These are phyloP conservation scores for Siphamia tubifer DNA, from an alignment of 2,113 vertebrate genomes.

Conservation along the genomic window DNA sequence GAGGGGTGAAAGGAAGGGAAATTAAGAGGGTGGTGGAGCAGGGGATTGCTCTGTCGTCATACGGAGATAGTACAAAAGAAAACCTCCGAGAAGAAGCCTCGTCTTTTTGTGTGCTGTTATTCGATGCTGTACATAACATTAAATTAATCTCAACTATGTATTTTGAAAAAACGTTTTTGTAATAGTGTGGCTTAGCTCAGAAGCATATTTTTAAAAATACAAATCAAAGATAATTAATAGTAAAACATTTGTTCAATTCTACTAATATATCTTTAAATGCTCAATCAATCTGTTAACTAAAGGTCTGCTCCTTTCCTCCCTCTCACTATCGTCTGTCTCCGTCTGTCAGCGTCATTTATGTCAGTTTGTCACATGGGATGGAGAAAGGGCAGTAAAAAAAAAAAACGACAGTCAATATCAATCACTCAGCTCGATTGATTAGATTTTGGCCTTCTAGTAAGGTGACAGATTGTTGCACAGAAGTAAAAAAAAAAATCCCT, in stretches of 20 bases:
- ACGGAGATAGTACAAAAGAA: slow-evolving; percentile 42
- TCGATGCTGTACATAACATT: neutral
- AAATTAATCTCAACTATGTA: neutral
- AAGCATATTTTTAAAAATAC: no score
- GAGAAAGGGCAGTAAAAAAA: slow-evolving; percentile 34
- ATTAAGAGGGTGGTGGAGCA: slow-evolving; percentile 36
- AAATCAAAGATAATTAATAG: neutral
- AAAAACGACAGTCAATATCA: slow-evolving; percentile 45
- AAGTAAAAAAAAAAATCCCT: neutral
- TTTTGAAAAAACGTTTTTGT: neutral
- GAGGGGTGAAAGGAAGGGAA: slow-evolving; percentile 67
- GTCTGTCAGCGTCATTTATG: slow-evolving; percentile 47
- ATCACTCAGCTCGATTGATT: slow-evolving; percentile 56
- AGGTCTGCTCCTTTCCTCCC: neutral
- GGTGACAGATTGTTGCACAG: slow-evolving; percentile 34
- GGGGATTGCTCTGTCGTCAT: slow-evolving; percentile 42
- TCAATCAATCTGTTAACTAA: no score
- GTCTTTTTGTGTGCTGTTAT: slow-evolving; percentile 17
- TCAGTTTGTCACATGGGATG: slow-evolving; percentile 32
- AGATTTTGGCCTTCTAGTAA: slow-evolving; percentile 36
- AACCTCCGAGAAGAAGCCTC: slow-evolving; percentile 12
- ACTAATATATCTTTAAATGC: no score
- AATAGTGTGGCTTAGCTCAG: neutral
- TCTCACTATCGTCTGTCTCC: neutral
- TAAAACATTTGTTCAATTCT: neutral